Evolutionary conservation across 1,140 invertebrate species (phyloP).

Genomic region (Pararge aegeria): DNA sequence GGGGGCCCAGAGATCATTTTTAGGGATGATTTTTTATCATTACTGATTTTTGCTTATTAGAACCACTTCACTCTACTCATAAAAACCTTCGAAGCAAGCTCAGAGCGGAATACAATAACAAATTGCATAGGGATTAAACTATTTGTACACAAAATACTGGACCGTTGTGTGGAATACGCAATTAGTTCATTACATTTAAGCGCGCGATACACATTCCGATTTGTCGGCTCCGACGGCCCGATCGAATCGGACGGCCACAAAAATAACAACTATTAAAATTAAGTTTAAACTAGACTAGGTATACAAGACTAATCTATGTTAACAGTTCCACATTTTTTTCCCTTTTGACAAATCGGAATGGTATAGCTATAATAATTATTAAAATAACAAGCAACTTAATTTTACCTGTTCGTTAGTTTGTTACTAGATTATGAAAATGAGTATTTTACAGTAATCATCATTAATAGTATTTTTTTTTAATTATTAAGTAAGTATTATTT

Average conservation of each 20-base stretch:
- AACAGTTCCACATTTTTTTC: not conserved
- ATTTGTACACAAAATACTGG: slow-evolving; percentile 39
- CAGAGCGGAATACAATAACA: slow-evolving; percentile 11
- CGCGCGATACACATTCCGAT: not conserved
- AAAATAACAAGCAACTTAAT: not conserved
- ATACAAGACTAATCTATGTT: not conserved
- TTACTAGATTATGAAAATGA: slow-evolving; percentile 17
- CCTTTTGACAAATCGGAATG: not conserved
- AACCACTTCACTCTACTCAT: slow-evolving; percentile 21
- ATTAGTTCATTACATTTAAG: slow-evolving; percentile 1
- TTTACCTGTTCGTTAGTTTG: not conserved
- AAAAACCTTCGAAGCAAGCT: slow-evolving; percentile 8
- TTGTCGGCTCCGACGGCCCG: not conserved
- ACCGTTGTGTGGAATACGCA: slow-evolving; percentile 28
- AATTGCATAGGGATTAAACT: slow-evolving; percentile 23
- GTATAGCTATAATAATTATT: not conserved
- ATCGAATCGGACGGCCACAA: not conserved
- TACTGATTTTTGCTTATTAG: not conserved
- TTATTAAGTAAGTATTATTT: too few relatives aligned
- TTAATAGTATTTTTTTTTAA: slow-evolving; percentile 5
- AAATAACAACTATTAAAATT: not conserved
- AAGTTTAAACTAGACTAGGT: not conserved
- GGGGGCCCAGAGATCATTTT: too few relatives aligned
- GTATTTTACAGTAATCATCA: slow-evolving; percentile 15
- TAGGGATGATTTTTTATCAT: too few relatives aligned